These are phyloP conservation scores for Lysandra bellargus DNA, from an alignment of 2,888 invertebrate genomes.

Conservation along the genomic window DNA sequence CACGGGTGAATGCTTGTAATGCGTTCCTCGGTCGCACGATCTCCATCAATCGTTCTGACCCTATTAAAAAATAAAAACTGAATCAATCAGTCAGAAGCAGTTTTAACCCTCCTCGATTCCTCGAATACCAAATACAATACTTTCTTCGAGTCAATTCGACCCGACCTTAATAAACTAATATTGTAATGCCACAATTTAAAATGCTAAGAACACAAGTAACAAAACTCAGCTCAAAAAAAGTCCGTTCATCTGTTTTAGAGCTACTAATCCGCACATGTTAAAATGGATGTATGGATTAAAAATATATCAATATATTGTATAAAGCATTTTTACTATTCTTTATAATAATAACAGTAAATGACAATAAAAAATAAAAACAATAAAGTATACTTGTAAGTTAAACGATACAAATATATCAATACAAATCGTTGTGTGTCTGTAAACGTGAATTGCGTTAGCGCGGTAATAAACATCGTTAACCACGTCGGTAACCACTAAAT, in stretches of 20 bases:
- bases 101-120: no score
- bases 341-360: background rate
- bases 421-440: conserved; percentile 1
- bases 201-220: no score
- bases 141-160: no score
- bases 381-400: background rate
- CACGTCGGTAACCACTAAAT: conserved; percentile 10
- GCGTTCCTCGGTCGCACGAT: background rate
- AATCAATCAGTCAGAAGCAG: background rate
- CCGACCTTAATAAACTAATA: no score
- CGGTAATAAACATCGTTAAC: conserved; percentile 21
- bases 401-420: background rate
- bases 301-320: no score
- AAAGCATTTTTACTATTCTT: background rate
- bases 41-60: background rate
- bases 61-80: background rate
- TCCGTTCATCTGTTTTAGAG: no score
- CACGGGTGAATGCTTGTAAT: background rate
- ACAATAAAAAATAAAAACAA: background rate
- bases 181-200: no score
- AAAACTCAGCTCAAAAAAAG: no score
- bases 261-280: no score
- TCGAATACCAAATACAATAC: no score
- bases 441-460: background rate
- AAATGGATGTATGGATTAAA: no score